Evolutionary conservation across 2,113 vertebrate species (phyloP), one percentile per base, ranked within the genome.

Genomic region (Grus americana): DNA sequence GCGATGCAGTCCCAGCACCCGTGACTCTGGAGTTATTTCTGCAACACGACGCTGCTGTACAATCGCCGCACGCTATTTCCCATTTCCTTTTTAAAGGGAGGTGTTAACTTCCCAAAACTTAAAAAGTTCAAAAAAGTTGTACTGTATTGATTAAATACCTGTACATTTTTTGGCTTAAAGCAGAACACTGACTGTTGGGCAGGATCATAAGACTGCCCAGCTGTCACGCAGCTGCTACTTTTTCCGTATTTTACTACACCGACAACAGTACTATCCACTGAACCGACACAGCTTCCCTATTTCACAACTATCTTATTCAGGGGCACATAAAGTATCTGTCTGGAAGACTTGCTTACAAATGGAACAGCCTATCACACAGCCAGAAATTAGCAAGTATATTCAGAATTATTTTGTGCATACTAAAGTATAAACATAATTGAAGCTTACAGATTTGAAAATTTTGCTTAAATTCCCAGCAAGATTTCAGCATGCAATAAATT

Each of bases 21-120:
- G 29, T 93, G 92, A 11, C 85, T 81, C 84, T 15, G 34, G 49
- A 96, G 62, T 85, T 79, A 59, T 80, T 97, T 95, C 73, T 74
- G 92, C 88, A 95, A 92, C 75, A 13, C 59, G 12, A 72, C 11
- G 2, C 27, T 80, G 74, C 79, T 34, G 74, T 71, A 92, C 70
- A 74, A 14, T 58, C 59, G 52, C 34, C 11, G 8, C 44, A 50
- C 47, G 21, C n/a, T 81, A 72, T 67, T 96, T 66, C 88, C 76
- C 32, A 83, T 86, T 94, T 92, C 5, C 23, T 55, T 76, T 89
- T 86, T 81, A 23, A 52, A 96, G 80, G 90, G 94, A 95, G 91
- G 62, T 81, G 78, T 54, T 88, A 90, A 94, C 80, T 92, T 95
- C 38, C 86, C 89, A 55, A 91, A 93, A 88, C 73, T 79, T 70